Base-by-base conservation (phyloP, 2,888 invertebrate genomes). In the Crepidodera aurea region DNA sequence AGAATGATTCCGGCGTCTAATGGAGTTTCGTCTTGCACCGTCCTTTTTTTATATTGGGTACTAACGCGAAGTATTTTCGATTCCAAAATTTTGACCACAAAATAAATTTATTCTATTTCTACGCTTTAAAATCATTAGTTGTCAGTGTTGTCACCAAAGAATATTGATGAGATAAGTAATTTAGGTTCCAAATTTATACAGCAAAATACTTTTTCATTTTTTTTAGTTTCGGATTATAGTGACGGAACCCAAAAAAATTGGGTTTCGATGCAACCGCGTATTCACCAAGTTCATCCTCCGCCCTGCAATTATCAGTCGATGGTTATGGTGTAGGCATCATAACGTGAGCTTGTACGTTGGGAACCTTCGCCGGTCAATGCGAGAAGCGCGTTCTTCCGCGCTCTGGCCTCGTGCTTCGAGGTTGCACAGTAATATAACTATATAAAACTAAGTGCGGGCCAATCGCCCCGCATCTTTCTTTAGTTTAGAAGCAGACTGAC, bases 361-460 rank as follows among this genome's bases (percentile, higher is more conserved):
- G 74, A 75, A 77, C 77, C 77, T 77, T 77, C 77, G 66, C 64
- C 72, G 76, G 76, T 77, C 75, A 78, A 77, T 78, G 76, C 71
- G 70, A 76, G 74, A 71, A 75, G 74, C 73, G 72, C 74, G 75
- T 72, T 77, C 77, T 77, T 77, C 77, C 77, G 77, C 76, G 72
- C 75, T 67, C 69, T 74, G 77, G 76, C 77, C 77, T 77, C 77
- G 77, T 70, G 68, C 68, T 72, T 73, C 77, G 77, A 78, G 78
- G 78, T 76, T 78, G 77, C 74, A 75, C 73, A 74, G 74, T 69
- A 51, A 25, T 40, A 51, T 51, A 42, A 34, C 60, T 72, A 77
- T 78, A 77, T 77, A 77, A 74, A 78, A 72, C 67, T 65, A 66
- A 59, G 64, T 56, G 65, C 68, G 66, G 66, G 67, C 66, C 66